Evolutionary conservation across 2,888 invertebrate species (phyloP).

Genomic region (Amphipoea lucens): DNA sequence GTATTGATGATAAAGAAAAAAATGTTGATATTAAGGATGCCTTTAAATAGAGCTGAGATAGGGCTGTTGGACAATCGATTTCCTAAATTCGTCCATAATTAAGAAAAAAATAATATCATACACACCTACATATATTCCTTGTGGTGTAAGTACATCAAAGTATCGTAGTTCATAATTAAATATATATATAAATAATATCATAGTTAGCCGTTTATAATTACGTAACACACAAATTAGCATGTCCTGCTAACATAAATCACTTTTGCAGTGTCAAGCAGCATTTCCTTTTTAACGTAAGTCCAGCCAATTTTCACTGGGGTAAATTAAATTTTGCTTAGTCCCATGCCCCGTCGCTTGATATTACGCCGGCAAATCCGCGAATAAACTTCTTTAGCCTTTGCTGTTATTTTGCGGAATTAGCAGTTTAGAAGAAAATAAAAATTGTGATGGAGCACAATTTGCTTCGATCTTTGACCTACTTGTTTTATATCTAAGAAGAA

Average conservation of each 20-base stretch:
- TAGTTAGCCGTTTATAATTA: slow-evolving; percentile 7
- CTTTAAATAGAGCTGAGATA: not conserved
- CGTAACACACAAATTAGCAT: slow-evolving; percentile 24
- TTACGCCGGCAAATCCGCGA: slow-evolving; percentile 62
- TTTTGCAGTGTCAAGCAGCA: slow-evolving; percentile 54
- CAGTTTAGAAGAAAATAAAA: slow-evolving; percentile 56
- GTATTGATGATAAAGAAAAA: not conserved
- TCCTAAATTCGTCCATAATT: not conserved
- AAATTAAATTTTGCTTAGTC: slow-evolving; percentile 71
- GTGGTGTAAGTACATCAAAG: not conserved
- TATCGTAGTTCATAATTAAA: not conserved
- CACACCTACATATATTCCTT: not conserved
- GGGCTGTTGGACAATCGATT: not conserved
- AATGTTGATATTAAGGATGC: not conserved
- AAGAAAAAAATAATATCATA: not conserved
- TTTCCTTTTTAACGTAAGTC: slow-evolving; percentile 60
- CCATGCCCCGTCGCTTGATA: slow-evolving; percentile 64
- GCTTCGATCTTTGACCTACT: slow-evolving; percentile 58
- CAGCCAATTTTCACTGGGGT: slow-evolving; percentile 62
- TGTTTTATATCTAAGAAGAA: slow-evolving; percentile 26
- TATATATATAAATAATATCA: not conserved
- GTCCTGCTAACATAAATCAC: slow-evolving; percentile 56
- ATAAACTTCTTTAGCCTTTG: slow-evolving; percentile 65
- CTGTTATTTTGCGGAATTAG: slow-evolving; percentile 61
- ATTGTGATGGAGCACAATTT: slow-evolving; percentile 43